Evolutionary conservation across 2,888 invertebrate species (phyloP).

Genomic region (Drosophila kanekoi): DNA sequence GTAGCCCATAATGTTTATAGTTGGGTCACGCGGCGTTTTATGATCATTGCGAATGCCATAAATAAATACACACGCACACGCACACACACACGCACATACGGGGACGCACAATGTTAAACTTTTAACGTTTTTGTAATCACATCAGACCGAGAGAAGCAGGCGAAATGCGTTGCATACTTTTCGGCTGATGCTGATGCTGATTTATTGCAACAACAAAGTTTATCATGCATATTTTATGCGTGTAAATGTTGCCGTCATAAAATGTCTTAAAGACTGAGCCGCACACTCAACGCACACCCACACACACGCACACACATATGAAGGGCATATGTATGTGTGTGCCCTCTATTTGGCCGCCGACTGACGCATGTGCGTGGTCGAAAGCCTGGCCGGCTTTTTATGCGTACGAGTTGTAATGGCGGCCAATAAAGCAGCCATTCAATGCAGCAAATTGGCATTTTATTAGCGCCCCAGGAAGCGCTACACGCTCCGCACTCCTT

Average conservation of each 20-base stretch:
- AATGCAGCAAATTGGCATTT: slow-evolving; percentile 79
- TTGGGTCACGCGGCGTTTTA: slow-evolving; percentile 65
- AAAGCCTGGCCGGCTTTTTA: slow-evolving; percentile 64
- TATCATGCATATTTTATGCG: slow-evolving; percentile 82
- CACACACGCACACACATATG: slow-evolving; percentile 17
- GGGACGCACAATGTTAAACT: slow-evolving; percentile 48
- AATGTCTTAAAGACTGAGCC: slow-evolving; percentile 60
- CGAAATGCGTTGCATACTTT: slow-evolving; percentile 51
- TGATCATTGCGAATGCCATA: slow-evolving; percentile 53
- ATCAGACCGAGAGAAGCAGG: slow-evolving; percentile 44
- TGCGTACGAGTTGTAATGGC: slow-evolving; percentile 79
- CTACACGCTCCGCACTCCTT: neutral
- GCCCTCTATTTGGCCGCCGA: neutral
- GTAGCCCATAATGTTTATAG: slow-evolving; percentile 54
- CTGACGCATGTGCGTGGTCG: slow-evolving; percentile 49
- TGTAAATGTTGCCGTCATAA: slow-evolving; percentile 81
- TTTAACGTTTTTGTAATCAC: slow-evolving; percentile 78
- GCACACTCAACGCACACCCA: slow-evolving; percentile 9
- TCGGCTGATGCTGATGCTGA: slow-evolving; percentile 63
- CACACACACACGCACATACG: slow-evolving; percentile 4
- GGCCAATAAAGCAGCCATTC: slow-evolving; percentile 76
- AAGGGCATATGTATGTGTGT: no score
- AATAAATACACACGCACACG: slow-evolving; percentile 31
- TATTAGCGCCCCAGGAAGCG: slow-evolving; percentile 62
- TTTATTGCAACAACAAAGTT: slow-evolving; percentile 80